phyloP scores from a whole-genome alignment of 2,888 invertebrate genomes.

The Nudaria mundana region DNA sequence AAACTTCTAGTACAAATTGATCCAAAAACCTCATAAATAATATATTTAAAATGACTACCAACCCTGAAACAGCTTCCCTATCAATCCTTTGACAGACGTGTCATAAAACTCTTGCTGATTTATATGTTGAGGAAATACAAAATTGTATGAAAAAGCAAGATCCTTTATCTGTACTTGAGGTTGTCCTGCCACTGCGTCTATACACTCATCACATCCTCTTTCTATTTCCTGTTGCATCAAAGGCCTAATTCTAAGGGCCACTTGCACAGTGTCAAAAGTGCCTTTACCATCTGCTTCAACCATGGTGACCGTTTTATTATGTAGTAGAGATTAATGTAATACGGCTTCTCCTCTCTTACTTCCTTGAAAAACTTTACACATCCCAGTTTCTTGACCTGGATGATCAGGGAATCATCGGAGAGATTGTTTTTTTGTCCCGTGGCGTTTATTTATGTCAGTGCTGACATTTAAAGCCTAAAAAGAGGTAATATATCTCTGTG shows the following conservation, averaged over 20 bases:
- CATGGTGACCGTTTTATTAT: constrained; percentile 44
- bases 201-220: constrained; percentile 87
- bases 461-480: constrained; percentile 33
- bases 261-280: constrained; percentile 83
- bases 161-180: constrained; percentile 88
- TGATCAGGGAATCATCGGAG: constrained; percentile 34
- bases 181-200: constrained; percentile 83
- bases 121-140: constrained; percentile 87
- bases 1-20: too few species aligned
- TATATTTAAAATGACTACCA: background rate
- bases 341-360: constrained; percentile 23
- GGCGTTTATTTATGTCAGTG: constrained; percentile 17
- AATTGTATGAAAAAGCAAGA: constrained; percentile 91
- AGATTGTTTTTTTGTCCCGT: constrained; percentile 27
- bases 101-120: constrained; percentile 88
- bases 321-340: constrained; percentile 14
- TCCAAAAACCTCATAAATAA: too few species aligned
- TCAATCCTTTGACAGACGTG: constrained; percentile 85
- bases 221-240: constrained; percentile 86
- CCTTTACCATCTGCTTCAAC: constrained; percentile 55
- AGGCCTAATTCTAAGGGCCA: constrained; percentile 92
- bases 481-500: constrained; percentile 21
- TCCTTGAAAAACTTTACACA: constrained; percentile 26
- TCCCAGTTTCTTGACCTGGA: constrained; percentile 26
- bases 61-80: constrained; percentile 91